Evolutionary conservation across 2,113 vertebrate genomes (phyloP).

Genomic region (Pao palembangensis): DNA sequence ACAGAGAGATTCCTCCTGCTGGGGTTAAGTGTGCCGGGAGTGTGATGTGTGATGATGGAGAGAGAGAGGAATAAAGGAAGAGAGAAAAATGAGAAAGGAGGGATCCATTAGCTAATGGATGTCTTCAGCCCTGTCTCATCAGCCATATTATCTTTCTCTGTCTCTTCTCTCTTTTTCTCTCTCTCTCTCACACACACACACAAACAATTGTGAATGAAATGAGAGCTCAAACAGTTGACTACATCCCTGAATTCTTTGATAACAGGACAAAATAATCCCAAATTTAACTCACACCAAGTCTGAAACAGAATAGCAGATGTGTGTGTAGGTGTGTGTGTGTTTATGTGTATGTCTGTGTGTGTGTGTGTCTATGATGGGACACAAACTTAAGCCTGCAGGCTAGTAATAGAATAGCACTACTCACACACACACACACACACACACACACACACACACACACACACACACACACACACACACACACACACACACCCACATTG

Average conservation of each 20-base stretch:
- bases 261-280: constrained; percentile 23
- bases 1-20: constrained; percentile 47
- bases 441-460: constrained; percentile 13
- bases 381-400: constrained; percentile 69
- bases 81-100: constrained; percentile 52
- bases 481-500: constrained; percentile 30
- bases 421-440: constrained; percentile 14
- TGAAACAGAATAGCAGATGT: constrained; percentile 9
- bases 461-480: constrained; percentile 22
- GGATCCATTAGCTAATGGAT: constrained; percentile 95
- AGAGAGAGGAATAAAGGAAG: constrained; percentile 58
- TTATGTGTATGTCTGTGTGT: constrained; percentile 14
- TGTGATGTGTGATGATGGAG: constrained; percentile 60
- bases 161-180: neutral
- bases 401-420: constrained; percentile 56
- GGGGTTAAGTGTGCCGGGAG: constrained; percentile 77
- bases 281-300: constrained; percentile 15
- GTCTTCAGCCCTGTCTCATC: constrained; percentile 78
- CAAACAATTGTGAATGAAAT: neutral
- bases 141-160: constrained; percentile 48
- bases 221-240: constrained; percentile 17
- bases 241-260: constrained; percentile 15
- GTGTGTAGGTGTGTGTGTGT: constrained; percentile 8
- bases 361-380: constrained; percentile 13
- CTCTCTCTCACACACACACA: neutral